Base-by-base conservation (phyloP, 1,140 invertebrate species). In the Bombus impatiens region DNA sequence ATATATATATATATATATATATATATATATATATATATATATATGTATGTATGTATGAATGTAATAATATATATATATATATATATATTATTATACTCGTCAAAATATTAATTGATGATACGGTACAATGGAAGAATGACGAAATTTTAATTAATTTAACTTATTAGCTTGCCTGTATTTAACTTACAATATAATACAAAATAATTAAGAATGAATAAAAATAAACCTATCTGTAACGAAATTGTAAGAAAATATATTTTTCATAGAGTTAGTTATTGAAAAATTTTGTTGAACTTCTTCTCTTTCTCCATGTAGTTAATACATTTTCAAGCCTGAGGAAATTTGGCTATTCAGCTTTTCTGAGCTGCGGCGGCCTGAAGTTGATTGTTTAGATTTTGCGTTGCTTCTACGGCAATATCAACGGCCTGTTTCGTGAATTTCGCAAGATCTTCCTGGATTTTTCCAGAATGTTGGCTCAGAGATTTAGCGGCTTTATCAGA, bases 391-490 rank as follows among this genome's bases (percentile, higher is more conserved):
- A 94, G 72, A 67, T 91, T 93, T 18, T 93, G 83, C 0, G 93
- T 89, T 1, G 93, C 92, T 35, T 94, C 71, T 4, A 93, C 89
- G 8, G 92, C 93, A 44, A 94, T 87, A 22, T 94, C 92, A 37
- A 94, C 88, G 10, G 91, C 92, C n/a, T 93, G 86, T 82, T 94
- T 94, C 3, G 93, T 91, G n/a, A 94, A 89, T 22, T 92, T 92
- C 18, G 91, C 89, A n/a, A 94, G 67, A 10, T 92, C 92, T 42
- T 94, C 93, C 44, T 92, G 91, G 0, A 94, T 86, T 62, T 90
- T 90, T 15, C 71, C 92, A 1, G 93, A 91, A 71, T 94, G 92
- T n/a, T 91, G 72, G 18, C 74, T 87, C 62, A 94, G 57, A 22
- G 87, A 71, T 57, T 94, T 92, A 1, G 87, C 91, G 10, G 89